Base-by-base conservation (phyloP, 1,140 invertebrate species). In the Whitmania pigra region DNA sequence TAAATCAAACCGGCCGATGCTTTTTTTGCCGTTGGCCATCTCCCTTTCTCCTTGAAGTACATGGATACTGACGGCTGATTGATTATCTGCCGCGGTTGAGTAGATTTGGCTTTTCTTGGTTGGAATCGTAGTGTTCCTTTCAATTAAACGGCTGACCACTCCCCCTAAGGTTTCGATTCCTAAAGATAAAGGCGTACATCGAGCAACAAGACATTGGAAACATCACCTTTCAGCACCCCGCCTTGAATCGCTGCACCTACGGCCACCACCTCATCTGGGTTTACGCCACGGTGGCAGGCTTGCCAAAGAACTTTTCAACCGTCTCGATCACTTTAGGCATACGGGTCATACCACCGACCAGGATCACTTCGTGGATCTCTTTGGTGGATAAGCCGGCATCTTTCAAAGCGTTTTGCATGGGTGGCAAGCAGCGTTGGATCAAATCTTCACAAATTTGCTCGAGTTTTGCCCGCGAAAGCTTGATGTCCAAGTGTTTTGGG, bases 31-130 rank as follows among this genome's bases (percentile, higher is more conserved):
- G 83, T 98, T 99, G 73, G 95, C 97, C 95, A 98, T 97, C 43
- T 95, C 92, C 79, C 96, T 88, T 85, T 99, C 96, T 78, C 96
- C 93, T 85, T 97, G 93, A 80, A 89, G 95, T 0, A 96, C 92
- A 83, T 97, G 94, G 80, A 99, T 99, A 53, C 94, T 97, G 9
- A 99, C 96, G 27, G 94, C 97, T 83, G 97, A 92, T 80, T 99
- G 96, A 81, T 98, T 98, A 79, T 99, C 96, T n/a, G 93, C 92
- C 57, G 95, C 95, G 18, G 96, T 99, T 0, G 94, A 97, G 88
- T 99, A 99, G 77, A 99, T 94, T 81, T 99, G 96, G 6, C 93
- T 95, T 81, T 99, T 98, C 85, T 99, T 99, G n/a, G 95, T 98
- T 25, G 96, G 96, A 77, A 99, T 98, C 54, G 97, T 94, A 67